These are phyloP conservation scores for Dusona sp. DNA, from an alignment of 2,888 invertebrate genomes.

Conservation along the genomic window DNA sequence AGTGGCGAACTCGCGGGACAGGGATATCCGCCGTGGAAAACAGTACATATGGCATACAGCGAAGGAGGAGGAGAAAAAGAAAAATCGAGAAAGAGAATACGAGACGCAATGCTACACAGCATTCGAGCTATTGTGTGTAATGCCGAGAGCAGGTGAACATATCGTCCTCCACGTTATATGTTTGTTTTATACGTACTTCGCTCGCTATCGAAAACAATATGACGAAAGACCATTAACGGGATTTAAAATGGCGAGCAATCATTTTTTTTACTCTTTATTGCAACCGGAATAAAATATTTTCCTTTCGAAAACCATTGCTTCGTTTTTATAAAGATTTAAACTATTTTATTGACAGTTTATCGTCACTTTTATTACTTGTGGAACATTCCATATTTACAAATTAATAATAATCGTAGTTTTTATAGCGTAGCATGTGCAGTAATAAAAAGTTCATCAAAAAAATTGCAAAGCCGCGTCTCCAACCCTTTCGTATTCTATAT, in stretches of 20 bases:
- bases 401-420: not conserved
- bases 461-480: not conserved
- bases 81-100: constrained; percentile 46
- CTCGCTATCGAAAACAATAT: constrained; percentile 5
- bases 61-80: not conserved
- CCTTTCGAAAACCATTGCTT: not conserved
- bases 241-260: not conserved
- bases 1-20: constrained; percentile 64
- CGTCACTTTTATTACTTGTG: not conserved
- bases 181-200: constrained; percentile 19
- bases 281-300: not conserved
- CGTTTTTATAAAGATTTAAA: not conserved
- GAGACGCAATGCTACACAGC: constrained; percentile 13
- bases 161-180: constrained; percentile 40
- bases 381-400: not conserved
- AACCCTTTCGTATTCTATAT: not conserved
- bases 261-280: not conserved
- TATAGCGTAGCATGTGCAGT: not conserved
- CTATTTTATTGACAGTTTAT: constrained; percentile 6
- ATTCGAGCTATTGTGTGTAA: constrained; percentile 46
- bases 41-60: constrained; percentile 4
- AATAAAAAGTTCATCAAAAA: not conserved
- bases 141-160: constrained; percentile 49
- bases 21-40: constrained; percentile 59
- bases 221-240: not conserved